Conservation (phyloP, 2,888 invertebrate genomes). For the Polymixis lichenea region DNA sequence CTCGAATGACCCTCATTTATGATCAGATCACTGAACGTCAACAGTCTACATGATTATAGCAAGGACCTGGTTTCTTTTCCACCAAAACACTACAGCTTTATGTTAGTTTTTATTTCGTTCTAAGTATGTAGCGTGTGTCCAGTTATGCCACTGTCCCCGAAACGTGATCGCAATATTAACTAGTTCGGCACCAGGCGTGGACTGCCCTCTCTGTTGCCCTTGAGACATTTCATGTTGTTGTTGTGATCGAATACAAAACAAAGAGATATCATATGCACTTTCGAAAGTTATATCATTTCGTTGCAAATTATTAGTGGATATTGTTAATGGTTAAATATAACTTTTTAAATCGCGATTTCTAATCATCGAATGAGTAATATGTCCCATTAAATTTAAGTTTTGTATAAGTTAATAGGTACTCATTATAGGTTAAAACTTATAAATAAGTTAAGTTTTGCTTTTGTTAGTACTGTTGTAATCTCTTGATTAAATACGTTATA, state of each 20-base stretch:
- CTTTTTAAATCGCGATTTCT: background rate
- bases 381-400: background rate
- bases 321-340: slow-evolving; percentile 4
- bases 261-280: slow-evolving; percentile 27
- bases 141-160: slow-evolving; percentile 14
- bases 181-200: slow-evolving; percentile 14
- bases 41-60: background rate
- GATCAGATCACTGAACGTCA: background rate
- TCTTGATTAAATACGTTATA: no score
- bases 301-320: background rate
- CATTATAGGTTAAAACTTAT: background rate
- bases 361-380: background rate
- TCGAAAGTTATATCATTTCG: slow-evolving; percentile 39
- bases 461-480: background rate
- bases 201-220: slow-evolving; percentile 29
- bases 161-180: slow-evolving; percentile 50
- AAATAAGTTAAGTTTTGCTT: background rate
- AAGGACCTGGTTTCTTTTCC: background rate
- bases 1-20: background rate
- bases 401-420: background rate
- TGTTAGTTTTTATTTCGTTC: slow-evolving; percentile 4
- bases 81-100: no score
- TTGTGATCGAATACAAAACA: slow-evolving; percentile 31
- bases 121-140: background rate
- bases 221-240: slow-evolving; percentile 41